A percentile compares a stretch with the other conserved stretches of the same genome.
phyloP scores from a whole-genome alignment of 2,888 invertebrate genomes.

The Tenthredo mesomela region DNA sequence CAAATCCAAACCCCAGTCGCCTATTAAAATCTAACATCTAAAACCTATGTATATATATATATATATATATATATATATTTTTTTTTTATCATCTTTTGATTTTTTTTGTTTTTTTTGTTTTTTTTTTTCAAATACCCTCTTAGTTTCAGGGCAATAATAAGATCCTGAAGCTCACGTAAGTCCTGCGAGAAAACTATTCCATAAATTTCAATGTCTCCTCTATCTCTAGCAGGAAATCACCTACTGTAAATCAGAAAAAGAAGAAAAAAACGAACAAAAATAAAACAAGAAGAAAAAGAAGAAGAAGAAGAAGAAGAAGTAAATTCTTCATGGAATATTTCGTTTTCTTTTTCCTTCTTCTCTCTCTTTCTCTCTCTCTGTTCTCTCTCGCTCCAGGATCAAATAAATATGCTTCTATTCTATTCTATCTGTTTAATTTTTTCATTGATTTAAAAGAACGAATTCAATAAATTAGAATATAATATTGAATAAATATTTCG shows the following conservation, averaged over 20 bases:
- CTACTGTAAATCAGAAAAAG: conserved; percentile 30
- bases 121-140: not conserved
- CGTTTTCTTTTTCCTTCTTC: too few relatives aligned
- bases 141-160: conserved; percentile 20
- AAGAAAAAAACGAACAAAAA: not conserved
- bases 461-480: not conserved
- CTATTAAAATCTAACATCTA: conserved; percentile 23
- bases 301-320: not conserved
- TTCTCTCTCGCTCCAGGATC: too few relatives aligned
- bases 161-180: not conserved
- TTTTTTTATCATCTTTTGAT: not conserved
- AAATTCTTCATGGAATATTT: not conserved
- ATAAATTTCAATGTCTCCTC: conserved; percentile 37
- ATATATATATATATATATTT: too few relatives aligned
- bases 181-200: conserved; percentile 8
- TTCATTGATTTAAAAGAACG: not conserved
- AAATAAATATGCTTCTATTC: too few relatives aligned
- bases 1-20: conserved; percentile 43
- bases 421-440: not conserved
- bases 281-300: too few relatives aligned
- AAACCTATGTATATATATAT: not conserved
- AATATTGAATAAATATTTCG: not conserved
- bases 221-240: conserved; percentile 19
- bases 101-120: not conserved
- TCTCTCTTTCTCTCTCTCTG: not conserved